These are phyloP conservation scores for Papilio polytes DNA, from an alignment of 1,140 invertebrate species.

Conservation along the genomic window DNA sequence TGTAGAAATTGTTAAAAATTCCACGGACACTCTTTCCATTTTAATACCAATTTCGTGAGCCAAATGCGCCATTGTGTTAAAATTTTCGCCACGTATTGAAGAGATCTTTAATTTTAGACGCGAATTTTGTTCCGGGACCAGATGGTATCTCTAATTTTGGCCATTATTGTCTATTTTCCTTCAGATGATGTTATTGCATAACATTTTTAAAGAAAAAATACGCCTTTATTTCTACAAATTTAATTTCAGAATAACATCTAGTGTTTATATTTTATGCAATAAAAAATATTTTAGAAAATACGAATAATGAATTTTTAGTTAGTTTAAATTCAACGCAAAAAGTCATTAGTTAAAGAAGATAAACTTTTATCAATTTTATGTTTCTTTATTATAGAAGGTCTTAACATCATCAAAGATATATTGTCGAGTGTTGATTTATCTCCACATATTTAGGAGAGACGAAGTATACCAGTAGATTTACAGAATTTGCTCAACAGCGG, in stretches of 20 bases:
- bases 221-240: not conserved
- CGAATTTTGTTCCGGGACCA: conserved; percentile 8
- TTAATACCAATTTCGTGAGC: conserved; percentile 25
- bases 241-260: not conserved
- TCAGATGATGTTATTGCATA: not conserved
- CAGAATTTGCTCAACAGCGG: conserved; percentile 14
- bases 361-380: not conserved
- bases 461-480: conserved; percentile 8
- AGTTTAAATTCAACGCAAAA: not conserved
- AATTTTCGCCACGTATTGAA: conserved; percentile 25
- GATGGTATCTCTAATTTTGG: conserved; percentile 14
- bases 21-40: conserved; percentile 4
- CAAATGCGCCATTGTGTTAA: conserved; percentile 15
- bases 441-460: not conserved
- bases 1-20: conserved; percentile 23
- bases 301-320: not conserved
- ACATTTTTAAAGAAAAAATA: not conserved
- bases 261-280: not conserved
- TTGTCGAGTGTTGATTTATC: not conserved
- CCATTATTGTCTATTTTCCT: conserved; percentile 3
- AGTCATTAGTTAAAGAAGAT: not conserved
- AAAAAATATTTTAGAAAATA: not conserved
- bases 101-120: conserved; percentile 20
- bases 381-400: not conserved
- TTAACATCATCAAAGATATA: not conserved